Evolutionary conservation across 2,888 invertebrate species (phyloP), one percentile per base, ranked within the genome.

Genomic region (Neria commutata): DNA sequence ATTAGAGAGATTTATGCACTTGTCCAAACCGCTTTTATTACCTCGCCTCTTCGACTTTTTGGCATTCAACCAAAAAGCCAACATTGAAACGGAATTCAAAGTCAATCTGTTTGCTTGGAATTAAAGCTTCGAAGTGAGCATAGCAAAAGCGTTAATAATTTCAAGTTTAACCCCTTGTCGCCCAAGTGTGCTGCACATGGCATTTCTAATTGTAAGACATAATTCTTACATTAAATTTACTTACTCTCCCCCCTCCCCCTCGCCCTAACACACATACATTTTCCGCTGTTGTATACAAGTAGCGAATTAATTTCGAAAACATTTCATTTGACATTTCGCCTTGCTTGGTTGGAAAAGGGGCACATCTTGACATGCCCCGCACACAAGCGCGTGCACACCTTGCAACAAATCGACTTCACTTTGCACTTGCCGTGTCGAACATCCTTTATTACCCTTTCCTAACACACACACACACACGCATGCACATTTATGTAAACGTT

Each of bases 211-310:
- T 64, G 60, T 60, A 65, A 65, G 62, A 65, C 65, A 65, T 63
- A 65, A 63, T 63, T 65, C 61, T 65, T 63, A 56, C 62, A 65
- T 65, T 65, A 63, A 65, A 63, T 65, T 65, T 60, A 63, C 56
- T 62, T 45, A 29, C 25, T 33, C n/a, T 46, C 21, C n/a, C n/a
- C n/a, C n/a, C 29, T 29, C 29, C 29, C 11, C 29, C 29, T 29
- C 29, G 29, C 29, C 6, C 29, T 6, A 29, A 6, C 29, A n/a
- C n/a, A n/a, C n/a, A n/a, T n/a, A n/a, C n/a, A n/a, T n/a, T n/a
- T n/a, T 11, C 29, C 11, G 6, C 11, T 29, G 6, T 34, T 37
- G 50, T 6, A 47, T 14, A 54, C 21, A 48, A 6, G 34, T 21
- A 21, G 21, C 17, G 17, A 40, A 53, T 11, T 26, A 53, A 33